Percentiles rank a stretch among this genome's conserved stretches.
Evolutionary conservation across 2,113 vertebrate genomes (phyloP).

Genomic region (Rhea pennata): DNA sequence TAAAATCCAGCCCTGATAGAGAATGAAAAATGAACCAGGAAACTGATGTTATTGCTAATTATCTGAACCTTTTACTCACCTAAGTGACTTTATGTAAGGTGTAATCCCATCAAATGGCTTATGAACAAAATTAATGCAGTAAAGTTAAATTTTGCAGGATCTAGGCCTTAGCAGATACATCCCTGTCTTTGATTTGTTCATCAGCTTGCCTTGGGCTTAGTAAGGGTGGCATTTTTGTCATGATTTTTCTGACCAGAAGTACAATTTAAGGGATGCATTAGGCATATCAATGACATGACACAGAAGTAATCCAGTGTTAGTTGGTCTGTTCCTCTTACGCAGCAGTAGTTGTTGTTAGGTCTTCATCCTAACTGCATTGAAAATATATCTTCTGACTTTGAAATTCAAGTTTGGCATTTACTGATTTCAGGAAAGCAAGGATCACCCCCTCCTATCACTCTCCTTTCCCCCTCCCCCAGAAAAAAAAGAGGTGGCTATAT

Average conservation of each 20-base stretch:
- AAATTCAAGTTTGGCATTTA: not conserved
- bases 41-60: not conserved
- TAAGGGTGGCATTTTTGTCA: not conserved
- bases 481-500: not conserved
- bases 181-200: not conserved
- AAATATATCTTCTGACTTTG: not conserved
- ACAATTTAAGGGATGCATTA: not conserved
- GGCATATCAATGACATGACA: not conserved
- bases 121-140: not conserved
- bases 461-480: no score
- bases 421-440: not conserved
- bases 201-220: not conserved
- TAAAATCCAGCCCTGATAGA: not conserved
- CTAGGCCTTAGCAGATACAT: not conserved
- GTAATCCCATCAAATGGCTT: not conserved
- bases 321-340: not conserved
- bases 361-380: not conserved
- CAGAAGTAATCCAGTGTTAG: not conserved
- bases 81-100: not conserved
- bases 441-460: no score
- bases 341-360: not conserved
- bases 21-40: not conserved
- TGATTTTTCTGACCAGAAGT: not conserved
- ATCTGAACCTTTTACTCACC: not conserved
- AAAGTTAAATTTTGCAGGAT: not conserved